phyloP scores from a whole-genome alignment of 2,797 vertebrate species.

The Vipera latastei region DNA sequence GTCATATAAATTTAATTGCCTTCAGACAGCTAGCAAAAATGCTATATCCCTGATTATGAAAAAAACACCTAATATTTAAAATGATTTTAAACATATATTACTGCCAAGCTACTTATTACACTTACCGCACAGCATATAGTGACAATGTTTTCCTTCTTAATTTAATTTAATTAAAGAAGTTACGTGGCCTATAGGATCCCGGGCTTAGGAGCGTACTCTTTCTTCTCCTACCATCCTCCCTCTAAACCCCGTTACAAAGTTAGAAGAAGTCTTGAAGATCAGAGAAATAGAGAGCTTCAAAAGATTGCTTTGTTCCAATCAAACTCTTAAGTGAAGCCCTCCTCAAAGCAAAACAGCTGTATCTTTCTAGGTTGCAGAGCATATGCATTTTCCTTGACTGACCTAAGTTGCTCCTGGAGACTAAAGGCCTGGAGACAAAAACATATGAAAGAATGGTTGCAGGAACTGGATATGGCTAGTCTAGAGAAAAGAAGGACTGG shows the following conservation, averaged over 20 bases:
- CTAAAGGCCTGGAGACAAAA: too few relatives aligned
- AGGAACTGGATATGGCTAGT: too few relatives aligned
- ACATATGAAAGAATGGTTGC: too few relatives aligned
- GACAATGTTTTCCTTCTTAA: background rate
- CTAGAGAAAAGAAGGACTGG: too few relatives aligned
- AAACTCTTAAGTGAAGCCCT: background rate
- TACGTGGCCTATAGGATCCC: too few relatives aligned
- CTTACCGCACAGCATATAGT: background rate
- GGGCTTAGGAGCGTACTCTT: background rate
- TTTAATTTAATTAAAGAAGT: background rate
- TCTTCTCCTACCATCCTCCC: background rate
- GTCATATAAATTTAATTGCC: conserved; percentile 48
- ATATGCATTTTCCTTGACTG: too few relatives aligned
- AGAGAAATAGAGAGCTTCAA: background rate
- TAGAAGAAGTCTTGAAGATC: background rate
- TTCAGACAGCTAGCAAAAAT: conserved; percentile 52
- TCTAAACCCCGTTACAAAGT: background rate
- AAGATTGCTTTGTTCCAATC: background rate
- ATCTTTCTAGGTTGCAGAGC: too few relatives aligned
- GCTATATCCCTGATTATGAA: background rate
- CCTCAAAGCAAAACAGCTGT: background rate
- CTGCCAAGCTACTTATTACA: background rate
- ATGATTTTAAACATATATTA: background rate
- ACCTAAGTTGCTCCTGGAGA: too few relatives aligned
- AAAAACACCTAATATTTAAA: background rate